These are phyloP conservation scores for Capromys pilorides DNA, from an alignment of 2,797 vertebrate genomes.

Conservation along the genomic window DNA sequence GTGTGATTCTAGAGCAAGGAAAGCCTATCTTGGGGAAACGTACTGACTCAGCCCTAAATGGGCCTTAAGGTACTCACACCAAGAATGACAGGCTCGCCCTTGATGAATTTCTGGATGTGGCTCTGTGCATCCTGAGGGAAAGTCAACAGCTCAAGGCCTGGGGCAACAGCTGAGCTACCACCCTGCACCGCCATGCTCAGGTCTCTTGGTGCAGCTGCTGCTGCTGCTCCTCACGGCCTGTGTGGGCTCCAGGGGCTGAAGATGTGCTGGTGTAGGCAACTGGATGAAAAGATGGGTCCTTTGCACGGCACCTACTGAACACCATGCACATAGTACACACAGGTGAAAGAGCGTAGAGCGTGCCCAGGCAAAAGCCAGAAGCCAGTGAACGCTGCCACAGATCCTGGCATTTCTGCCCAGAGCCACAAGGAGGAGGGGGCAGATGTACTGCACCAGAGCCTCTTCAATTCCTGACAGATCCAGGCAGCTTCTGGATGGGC, in stretches of 20 bases:
- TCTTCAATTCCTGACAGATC: too few relatives aligned
- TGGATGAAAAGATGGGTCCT: neutral
- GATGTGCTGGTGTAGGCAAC: neutral
- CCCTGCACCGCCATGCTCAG: too few relatives aligned
- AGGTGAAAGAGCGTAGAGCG: neutral
- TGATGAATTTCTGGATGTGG: neutral
- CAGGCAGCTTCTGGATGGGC: neutral
- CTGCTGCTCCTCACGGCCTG: neutral
- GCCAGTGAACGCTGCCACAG: too few relatives aligned
- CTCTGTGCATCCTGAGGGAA: neutral
- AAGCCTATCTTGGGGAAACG: rapidly evolving
- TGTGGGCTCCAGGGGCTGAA: too few relatives aligned
- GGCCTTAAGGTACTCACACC: neutral
- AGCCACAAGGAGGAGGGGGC: neutral
- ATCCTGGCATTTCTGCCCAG: too few relatives aligned
- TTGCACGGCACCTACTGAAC: neutral
- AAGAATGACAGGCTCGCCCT: neutral
- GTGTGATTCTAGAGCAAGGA: too few relatives aligned
- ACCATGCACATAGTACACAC: neutral
- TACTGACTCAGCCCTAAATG: neutral
- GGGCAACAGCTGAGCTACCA: neutral
- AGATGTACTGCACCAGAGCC: too few relatives aligned
- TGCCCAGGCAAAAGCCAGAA: neutral
- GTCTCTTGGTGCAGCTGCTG: neutral
- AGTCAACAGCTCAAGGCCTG: neutral